Conservation (phyloP, 2,797 vertebrate species). For the Bovichtus diacanthus region DNA sequence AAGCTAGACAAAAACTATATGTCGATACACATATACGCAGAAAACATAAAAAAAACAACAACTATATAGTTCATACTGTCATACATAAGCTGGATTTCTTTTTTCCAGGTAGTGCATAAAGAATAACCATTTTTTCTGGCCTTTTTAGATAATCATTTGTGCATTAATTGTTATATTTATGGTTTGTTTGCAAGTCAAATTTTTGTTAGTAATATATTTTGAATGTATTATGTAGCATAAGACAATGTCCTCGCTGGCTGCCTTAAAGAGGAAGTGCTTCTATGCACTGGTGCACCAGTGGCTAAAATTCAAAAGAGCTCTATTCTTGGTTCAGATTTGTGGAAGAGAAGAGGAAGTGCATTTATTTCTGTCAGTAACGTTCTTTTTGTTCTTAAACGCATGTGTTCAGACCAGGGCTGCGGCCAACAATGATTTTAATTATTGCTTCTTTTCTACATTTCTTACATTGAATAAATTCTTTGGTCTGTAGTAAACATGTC, state of each 20-base stretch:
- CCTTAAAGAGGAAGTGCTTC: slow-evolving; percentile 13
- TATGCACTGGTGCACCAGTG: neutral
- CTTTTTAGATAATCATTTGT: neutral
- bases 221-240: neutral
- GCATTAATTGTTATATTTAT: neutral
- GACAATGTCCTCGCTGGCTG: neutral
- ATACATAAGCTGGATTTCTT: neutral
- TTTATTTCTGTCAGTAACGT: neutral
- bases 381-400: neutral
- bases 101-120: neutral
- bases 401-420: neutral
- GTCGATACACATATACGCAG: neutral
- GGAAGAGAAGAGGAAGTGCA: slow-evolving; percentile 9
- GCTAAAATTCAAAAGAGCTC: neutral
- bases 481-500: neutral
- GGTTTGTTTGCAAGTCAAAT: neutral
- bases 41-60: neutral
- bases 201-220: neutral
- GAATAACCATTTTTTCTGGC: neutral
- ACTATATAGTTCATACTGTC: neutral
- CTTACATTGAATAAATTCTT: neutral
- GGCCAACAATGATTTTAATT: neutral
- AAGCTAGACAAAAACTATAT: neutral
- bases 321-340: neutral
- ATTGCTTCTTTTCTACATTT: neutral